Evolutionary conservation across 2,888 invertebrate genomes (phyloP), one percentile per base, ranked within the genome.

Genomic region (Drosophila lutescens): DNA sequence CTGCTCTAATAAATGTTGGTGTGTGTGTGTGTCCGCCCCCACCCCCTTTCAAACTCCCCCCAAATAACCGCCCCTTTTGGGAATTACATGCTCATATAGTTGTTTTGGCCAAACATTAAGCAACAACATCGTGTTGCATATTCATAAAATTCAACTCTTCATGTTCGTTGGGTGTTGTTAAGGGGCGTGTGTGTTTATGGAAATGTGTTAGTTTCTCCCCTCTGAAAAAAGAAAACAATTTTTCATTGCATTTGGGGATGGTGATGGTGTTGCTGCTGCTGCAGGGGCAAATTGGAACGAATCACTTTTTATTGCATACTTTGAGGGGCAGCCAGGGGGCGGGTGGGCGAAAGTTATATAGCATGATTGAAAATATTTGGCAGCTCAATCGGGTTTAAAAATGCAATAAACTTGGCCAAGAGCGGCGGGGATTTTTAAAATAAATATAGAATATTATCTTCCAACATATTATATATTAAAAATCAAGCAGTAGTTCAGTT

Each of bases 81-180:
- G 34, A 53, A 53, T 68, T 20, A 61, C 49, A 61, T 40, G 60
- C 70, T 54, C 47, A 50, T 61, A 55, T 60, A 44, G 53, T 50
- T 50, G 46, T 63, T 55, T 70, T 47, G 47, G 65, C 53, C 51
- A 47, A 78, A 73, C 76, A 83, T 81, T 70, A 86, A 76, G 63
- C 81, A 78, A 67, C 71, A 84, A 72, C 77, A 61, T 85, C 76
- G 78, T 87, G 82, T 78, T 87, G 82, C 82, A 81, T 85, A 87
- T 81, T 82, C 81, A 84, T 87, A 78, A 85, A 80, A 74, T 30
- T 69, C 66, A 80, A 74, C 70, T 73, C 67, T 67, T 57, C 67
- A 43, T 12, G 17, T 32, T 43, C 4, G 17, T 4, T 4, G 15
- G 17, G 1, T 6, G 34, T 12, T 34, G 12, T 12, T 34, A 2